Evolutionary conservation across 2,888 invertebrate genomes (phyloP).

Genomic region (Oligia fasciuncula): DNA sequence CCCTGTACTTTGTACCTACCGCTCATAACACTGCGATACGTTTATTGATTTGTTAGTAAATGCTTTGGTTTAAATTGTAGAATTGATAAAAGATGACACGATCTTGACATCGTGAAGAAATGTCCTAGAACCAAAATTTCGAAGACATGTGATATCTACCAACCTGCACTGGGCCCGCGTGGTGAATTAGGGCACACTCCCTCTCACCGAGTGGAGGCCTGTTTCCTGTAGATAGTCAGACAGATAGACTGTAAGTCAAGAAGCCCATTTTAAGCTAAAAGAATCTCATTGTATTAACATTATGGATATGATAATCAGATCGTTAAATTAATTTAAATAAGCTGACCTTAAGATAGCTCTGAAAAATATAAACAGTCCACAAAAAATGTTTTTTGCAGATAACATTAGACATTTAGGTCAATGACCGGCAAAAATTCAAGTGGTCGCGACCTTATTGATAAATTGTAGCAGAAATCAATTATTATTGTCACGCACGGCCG

Average conservation of each 20-base stretch:
- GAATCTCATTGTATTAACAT: not conserved
- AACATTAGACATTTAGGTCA: constrained; percentile 42
- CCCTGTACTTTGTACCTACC: constrained; percentile 65
- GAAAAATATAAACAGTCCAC: constrained; percentile 23
- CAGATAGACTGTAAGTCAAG: too few species aligned
- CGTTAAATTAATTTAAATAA: not conserved
- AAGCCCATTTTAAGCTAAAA: not conserved
- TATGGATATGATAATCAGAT: not conserved
- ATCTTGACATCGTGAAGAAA: too few species aligned
- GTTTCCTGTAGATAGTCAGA: too few species aligned
- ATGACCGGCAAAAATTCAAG: constrained; percentile 47
- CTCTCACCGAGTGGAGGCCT: too few species aligned
- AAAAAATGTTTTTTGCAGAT: constrained; percentile 24
- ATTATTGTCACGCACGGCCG: constrained; percentile 51
- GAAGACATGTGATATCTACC: too few species aligned
- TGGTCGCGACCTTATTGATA: constrained; percentile 55
- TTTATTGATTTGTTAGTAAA: constrained; percentile 29
- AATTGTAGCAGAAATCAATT: constrained; percentile 55
- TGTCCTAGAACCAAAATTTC: too few species aligned
- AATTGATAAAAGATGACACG: not conserved
- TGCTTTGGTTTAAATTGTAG: constrained; percentile 7
- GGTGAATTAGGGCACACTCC: too few species aligned
- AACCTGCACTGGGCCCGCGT: too few species aligned
- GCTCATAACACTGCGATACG: constrained; percentile 16
- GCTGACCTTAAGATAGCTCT: constrained; percentile 9